Evolutionary conservation across 2,113 vertebrate species (phyloP).

Genomic region (Periophthalmus modestus): DNA sequence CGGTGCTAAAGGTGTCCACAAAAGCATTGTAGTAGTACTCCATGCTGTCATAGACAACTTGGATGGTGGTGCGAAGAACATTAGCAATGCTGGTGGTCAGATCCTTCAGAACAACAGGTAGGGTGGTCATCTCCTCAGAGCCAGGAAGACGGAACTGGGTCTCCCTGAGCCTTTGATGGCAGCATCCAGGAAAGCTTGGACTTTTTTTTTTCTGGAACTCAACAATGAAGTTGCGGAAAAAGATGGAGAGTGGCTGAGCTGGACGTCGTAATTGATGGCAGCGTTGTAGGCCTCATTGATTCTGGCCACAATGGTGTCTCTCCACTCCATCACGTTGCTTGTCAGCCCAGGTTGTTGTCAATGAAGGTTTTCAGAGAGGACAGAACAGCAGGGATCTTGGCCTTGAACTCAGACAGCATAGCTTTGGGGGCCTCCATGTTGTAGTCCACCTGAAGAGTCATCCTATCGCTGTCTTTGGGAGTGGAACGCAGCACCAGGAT

Average conservation of each 20-base stretch:
- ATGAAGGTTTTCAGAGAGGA: conserved; percentile 66
- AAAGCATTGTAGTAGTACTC: conserved; percentile 69
- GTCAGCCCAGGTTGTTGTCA: conserved; percentile 75
- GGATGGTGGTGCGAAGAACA: conserved; percentile 59
- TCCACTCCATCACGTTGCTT: conserved; percentile 60
- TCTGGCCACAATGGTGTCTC: conserved; percentile 54
- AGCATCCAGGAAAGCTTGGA: conserved; percentile 76
- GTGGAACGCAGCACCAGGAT: conserved; percentile 77
- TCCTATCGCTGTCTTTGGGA: conserved; percentile 56
- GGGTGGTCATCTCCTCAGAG: conserved; percentile 69
- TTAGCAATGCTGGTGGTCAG: conserved; percentile 55
- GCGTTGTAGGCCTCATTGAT: conserved; percentile 62
- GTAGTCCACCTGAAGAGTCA: conserved; percentile 80
- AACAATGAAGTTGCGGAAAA: conserved; percentile 69
- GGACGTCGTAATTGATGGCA: conserved; percentile 57
- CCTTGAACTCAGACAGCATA: conserved; percentile 77
- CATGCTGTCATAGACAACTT: conserved; percentile 43
- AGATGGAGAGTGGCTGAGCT: conserved; percentile 72
- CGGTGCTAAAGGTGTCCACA: conserved; percentile 68
- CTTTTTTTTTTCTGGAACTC: conserved; percentile 70
- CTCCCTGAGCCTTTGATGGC: conserved; percentile 75
- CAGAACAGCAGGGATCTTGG: conserved; percentile 68
- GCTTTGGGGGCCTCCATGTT: conserved; percentile 73
- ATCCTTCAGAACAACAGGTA: conserved; percentile 75
- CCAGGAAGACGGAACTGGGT: conserved; percentile 81